These are phyloP conservation scores for Crossaster papposus DNA, from an alignment of 53 echinoderm and acorn worm species.

Conservation along the genomic window DNA sequence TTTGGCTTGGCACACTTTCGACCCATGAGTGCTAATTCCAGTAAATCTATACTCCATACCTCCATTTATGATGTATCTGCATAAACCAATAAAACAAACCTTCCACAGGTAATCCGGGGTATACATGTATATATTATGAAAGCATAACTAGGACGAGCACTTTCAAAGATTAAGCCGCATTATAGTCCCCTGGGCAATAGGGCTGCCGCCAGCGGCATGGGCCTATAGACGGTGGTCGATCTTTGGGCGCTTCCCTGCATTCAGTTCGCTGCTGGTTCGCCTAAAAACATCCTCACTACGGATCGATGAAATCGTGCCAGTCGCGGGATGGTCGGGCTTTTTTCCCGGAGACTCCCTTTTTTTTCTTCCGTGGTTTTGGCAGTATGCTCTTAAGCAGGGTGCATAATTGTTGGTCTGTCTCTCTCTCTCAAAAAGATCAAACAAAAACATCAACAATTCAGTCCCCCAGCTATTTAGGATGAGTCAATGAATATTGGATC, in stretches of 20 bases:
- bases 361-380: slow-evolving; percentile 5
- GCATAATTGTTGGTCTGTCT: not conserved
- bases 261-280: slow-evolving; percentile 30
- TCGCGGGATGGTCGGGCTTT: slow-evolving; percentile 26
- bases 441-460: not conserved
- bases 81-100: not conserved
- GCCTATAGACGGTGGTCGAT: slow-evolving; percentile 43
- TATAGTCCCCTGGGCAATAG: slow-evolving; percentile 18
- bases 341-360: not conserved
- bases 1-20: not conserved
- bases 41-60: not conserved
- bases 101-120: not conserved
- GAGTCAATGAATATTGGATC: slow-evolving; percentile 17
- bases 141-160: not conserved
- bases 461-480: slow-evolving; percentile 24
- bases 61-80: not conserved
- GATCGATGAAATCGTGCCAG: slow-evolving; percentile 56
- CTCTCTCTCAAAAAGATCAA: not conserved
- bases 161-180: slow-evolving; percentile 28
- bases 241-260: slow-evolving; percentile 40
- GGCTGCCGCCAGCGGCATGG: slow-evolving; percentile 21
- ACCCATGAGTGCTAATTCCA: not conserved
- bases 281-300: not conserved
- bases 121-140: not conserved
- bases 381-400: slow-evolving; percentile 1